These are phyloP conservation scores for Steinernema carpocapsae DNA, from an alignment of 2,888 invertebrate species.

Conservation along the genomic window DNA sequence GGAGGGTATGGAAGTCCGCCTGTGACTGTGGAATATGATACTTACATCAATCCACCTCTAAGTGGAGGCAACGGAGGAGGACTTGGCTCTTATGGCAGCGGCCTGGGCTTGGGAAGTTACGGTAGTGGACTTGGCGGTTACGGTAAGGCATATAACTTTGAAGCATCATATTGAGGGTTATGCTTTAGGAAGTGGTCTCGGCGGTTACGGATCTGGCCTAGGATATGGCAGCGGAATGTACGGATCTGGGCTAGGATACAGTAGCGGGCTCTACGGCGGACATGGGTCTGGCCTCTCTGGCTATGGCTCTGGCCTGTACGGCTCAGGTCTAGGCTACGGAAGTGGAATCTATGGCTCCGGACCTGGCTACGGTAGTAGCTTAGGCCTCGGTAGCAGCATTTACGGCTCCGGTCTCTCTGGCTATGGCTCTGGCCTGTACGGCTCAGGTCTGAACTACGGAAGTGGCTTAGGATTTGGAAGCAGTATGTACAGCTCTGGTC, in stretches of 20 bases:
- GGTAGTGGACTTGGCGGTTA: constrained; percentile 9
- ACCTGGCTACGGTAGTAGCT: too few relatives aligned
- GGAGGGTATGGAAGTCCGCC: constrained; percentile 32
- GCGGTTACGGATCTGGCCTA: not conserved
- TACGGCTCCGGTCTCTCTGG: not conserved
- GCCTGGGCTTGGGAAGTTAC: constrained; percentile 1
- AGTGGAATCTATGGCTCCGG: constrained; percentile 13
- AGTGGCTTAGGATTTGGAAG: not conserved
- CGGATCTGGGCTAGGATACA: constrained; percentile 12
- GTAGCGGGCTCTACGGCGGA: constrained; percentile 1
- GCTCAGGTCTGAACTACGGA: not conserved
- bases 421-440: constrained; percentile 2
- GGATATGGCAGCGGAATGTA: constrained; percentile 19
- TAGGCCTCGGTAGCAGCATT: not conserved
- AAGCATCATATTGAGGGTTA: not conserved
- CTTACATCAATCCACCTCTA: not conserved
- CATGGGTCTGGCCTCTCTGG: not conserved
- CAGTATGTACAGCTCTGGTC: not conserved
- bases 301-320: not conserved
- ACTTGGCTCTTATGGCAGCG: not conserved
- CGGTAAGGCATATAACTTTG: not conserved
- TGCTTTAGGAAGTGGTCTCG: not conserved
- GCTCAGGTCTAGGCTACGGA: not conserved
- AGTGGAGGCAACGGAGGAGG: constrained; percentile 6
- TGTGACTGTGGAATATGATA: constrained; percentile 21